Base-by-base conservation (phyloP, 2,113 vertebrate species). In the Antennarius striatus region DNA sequence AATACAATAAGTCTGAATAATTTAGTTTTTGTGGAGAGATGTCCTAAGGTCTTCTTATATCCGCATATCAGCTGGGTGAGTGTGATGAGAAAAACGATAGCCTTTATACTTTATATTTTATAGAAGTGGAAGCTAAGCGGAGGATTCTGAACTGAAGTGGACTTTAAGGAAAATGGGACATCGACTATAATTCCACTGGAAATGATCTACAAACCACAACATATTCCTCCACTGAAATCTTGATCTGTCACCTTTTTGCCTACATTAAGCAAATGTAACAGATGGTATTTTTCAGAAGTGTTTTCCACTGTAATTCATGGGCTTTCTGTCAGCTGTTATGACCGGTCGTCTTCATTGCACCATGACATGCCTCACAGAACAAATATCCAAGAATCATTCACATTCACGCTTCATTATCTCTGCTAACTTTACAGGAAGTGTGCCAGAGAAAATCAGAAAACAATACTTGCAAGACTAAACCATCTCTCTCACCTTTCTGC, bases 1-100 rank as follows among this genome's bases (percentile, higher is more conserved):
- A 72, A 82, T 80, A 89, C 80, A 85, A 84, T 86, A 76, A 84
- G 66, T 50, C 55, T 88, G 82, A 91, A 88, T 90, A 79, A 90
- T 89, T 90, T 86, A 86, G 70, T 56, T 76, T 73, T 63, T 70
- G 59, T 50, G 78, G 29, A 54, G 59, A 80, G n/a, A 68, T 84
- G 73, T 88, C 83, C 82, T 65, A 10, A 56, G 81, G 87, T 89
- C 66, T 82, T 59, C 65, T 75, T 69, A 80, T 72, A 71, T 77
- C 50, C 60, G 4, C 51, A 52, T 58, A 79, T 71, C 54, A 71
- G 57, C 75, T 39, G 36, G 70, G 62, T 22, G 10, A 72, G 50
- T 15, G 56, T 68, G 63, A 82, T 78, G 63, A 70, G 59, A 71
- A 78, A 75, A 77, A 60, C 1, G 13, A 71, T 47, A 52, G 22